Evolutionary conservation across 2,888 invertebrate genomes (phyloP).

Genomic region (Rugalucina vietnamica): DNA sequence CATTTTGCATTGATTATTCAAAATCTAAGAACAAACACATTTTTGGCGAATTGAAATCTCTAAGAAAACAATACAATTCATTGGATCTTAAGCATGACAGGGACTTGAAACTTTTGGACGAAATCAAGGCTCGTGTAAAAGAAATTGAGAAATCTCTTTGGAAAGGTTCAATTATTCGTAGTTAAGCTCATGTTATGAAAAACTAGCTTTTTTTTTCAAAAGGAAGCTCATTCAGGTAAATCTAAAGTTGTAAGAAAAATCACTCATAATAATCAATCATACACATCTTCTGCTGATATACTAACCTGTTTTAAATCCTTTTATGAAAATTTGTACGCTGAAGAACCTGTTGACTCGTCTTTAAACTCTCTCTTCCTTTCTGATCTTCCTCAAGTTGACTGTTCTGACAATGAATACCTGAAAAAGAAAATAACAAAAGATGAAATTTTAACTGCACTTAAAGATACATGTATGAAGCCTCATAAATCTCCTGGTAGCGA

Average conservation of each 20-base stretch:
- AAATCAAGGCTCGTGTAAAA: too few relatives aligned
- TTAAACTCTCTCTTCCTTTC: neutral
- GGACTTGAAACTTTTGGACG: neutral
- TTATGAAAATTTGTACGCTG: too few relatives aligned
- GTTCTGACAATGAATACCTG: slow-evolving; percentile 7
- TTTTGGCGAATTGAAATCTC: neutral
- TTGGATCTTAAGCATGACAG: neutral
- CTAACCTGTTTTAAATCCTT: neutral
- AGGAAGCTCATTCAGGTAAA: too few relatives aligned
- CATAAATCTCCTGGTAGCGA: slow-evolving; percentile 43
- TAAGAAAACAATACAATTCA: too few relatives aligned
- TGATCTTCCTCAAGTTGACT: neutral
- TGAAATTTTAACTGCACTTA: slow-evolving; percentile 16
- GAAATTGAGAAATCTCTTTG: too few relatives aligned
- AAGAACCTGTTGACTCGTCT: too few relatives aligned
- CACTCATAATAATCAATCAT: neutral
- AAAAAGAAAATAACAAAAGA: slow-evolving; percentile 5
- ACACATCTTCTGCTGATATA: neutral
- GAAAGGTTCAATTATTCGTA: too few relatives aligned
- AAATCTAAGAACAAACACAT: slow-evolving; percentile 6
- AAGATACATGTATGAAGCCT: slow-evolving; percentile 21
- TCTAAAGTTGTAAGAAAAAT: neutral
- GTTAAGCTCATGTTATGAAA: too few relatives aligned
- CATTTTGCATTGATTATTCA: slow-evolving; percentile 25
- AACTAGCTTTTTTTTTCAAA: too few relatives aligned